phyloP scores from a whole-genome alignment of 2,888 invertebrate species.

The Pteria penguin region DNA sequence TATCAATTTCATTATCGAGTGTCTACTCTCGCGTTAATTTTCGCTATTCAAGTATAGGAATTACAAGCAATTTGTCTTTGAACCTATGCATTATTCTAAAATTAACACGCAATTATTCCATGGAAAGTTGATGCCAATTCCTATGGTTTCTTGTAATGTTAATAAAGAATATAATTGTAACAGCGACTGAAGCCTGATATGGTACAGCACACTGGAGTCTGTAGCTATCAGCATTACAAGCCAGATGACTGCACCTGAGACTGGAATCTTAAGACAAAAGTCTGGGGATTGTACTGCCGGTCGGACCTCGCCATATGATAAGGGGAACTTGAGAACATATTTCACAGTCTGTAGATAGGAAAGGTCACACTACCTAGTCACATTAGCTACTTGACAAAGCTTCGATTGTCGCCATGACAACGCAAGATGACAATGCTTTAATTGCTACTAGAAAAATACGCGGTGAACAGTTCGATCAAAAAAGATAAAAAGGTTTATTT shows the following conservation, averaged over 20 bases:
- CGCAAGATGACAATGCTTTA: constrained; percentile 7
- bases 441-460: not conserved
- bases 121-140: not conserved
- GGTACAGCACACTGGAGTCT: no score
- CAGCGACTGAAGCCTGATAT: no score
- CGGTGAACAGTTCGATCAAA: not conserved
- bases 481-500: no score
- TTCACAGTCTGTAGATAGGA: no score
- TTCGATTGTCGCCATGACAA: not conserved
- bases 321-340: no score
- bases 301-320: no score
- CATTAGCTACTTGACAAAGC: not conserved
- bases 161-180: not conserved
- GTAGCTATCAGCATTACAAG: no score
- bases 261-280: no score
- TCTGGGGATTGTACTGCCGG: no score
- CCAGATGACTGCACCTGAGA: no score
- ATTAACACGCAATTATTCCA: not conserved
- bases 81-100: not conserved
- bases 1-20: not conserved
- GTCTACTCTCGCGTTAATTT: not conserved
- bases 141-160: not conserved
- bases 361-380: not conserved
- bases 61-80: not conserved
- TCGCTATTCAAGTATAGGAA: not conserved